Conservation (phyloP, 2,797 vertebrate species). For the Cygnus olor region DNA sequence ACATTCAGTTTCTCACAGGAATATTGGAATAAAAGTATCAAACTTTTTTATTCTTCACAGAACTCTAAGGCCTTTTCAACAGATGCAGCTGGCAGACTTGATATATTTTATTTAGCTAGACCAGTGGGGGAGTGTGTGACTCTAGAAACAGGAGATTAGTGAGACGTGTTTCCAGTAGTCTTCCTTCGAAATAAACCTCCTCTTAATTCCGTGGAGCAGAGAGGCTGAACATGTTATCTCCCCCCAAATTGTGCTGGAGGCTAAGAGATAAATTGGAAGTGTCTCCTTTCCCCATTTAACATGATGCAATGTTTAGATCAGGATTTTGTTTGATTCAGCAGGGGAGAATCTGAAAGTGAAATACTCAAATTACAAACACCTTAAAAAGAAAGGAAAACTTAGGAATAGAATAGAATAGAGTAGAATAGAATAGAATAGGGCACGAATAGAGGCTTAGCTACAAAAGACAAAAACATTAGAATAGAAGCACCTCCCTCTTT, state of each 20-base stretch:
- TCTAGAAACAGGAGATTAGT: not conserved
- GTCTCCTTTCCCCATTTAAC: not conserved
- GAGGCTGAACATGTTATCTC: not conserved
- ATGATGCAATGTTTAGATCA: not conserved
- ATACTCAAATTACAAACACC: not conserved
- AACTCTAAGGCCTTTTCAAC: not conserved
- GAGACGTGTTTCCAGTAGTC: not conserved
- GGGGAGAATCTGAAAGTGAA: not conserved
- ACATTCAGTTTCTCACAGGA: not conserved
- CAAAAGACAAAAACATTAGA: not conserved
- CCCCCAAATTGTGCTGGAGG: not conserved
- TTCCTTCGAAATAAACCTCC: not conserved
- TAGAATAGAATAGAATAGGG: not conserved
- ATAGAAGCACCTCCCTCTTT: not conserved
- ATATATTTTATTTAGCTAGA: not conserved
- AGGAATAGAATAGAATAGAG: not conserved
- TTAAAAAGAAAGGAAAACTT: not conserved
- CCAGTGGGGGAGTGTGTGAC: not conserved
- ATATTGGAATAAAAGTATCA: not conserved
- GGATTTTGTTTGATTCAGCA: not conserved
- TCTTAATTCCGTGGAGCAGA: not conserved
- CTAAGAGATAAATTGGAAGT: not conserved
- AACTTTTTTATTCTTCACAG: not conserved
- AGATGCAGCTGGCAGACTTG: not conserved
- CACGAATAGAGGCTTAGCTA: not conserved